Evolutionary conservation across 2,888 invertebrate genomes (phyloP).

Genomic region (Leucania comma): DNA sequence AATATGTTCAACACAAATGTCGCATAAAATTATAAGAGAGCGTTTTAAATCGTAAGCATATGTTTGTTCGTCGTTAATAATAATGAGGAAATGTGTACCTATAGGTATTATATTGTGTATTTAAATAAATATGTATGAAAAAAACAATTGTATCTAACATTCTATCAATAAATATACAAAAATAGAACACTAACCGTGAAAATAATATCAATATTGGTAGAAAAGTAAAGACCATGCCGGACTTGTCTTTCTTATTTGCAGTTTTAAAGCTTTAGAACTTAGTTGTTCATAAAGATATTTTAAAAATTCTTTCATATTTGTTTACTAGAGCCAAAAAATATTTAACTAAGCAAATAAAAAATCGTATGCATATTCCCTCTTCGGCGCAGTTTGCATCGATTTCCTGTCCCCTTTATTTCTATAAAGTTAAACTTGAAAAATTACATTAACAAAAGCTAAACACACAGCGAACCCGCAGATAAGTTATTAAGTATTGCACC

Average conservation of each 20-base stretch:
- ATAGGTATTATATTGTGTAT: conserved; percentile 16
- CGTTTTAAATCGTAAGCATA: conserved; percentile 33
- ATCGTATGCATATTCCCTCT: background rate
- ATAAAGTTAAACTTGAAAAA: conserved; percentile 83
- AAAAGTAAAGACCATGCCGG: too few species aligned
- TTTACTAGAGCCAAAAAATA: too few species aligned
- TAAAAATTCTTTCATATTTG: too few species aligned
- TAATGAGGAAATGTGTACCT: conserved; percentile 21
- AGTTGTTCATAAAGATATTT: too few species aligned
- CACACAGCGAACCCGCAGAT: conserved; percentile 86
- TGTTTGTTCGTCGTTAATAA: conserved; percentile 37
- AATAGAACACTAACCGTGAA: too few species aligned
- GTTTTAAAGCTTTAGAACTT: too few species aligned
- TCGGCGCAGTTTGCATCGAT: conserved; percentile 42
- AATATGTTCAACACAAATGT: conserved; percentile 41
- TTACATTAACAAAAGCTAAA: conserved; percentile 87
- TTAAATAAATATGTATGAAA: conserved; percentile 12
- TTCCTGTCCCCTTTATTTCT: conserved; percentile 38
- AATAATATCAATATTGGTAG: too few species aligned
- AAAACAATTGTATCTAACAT: too few species aligned
- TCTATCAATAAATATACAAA: too few species aligned
- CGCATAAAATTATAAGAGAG: conserved; percentile 43
- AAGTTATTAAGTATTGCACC: conserved; percentile 89
- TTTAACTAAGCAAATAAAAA: too few species aligned
- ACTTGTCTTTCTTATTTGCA: too few species aligned